Base-by-base conservation (phyloP, 2,797 vertebrate genomes). In the Botia almorhae region DNA sequence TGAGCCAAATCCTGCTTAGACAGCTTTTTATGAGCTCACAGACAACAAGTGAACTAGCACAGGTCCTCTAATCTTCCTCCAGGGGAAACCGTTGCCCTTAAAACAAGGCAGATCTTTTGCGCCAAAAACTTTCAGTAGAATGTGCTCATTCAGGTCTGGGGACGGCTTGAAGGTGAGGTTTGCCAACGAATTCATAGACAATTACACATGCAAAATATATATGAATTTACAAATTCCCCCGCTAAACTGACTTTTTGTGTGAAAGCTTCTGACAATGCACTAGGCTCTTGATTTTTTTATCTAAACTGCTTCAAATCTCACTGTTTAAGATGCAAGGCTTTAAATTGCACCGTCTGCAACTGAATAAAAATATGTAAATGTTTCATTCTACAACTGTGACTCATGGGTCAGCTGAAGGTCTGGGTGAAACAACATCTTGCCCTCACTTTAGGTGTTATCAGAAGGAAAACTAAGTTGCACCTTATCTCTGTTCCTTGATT, bases 1-100 rank as follows among this genome's bases (percentile, higher is more conserved):
- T 87, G 87, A 39, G 89, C 85, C 91, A 93, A 94, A 93, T 92
- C 92, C 93, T 87, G 89, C 92, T 94, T 93, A 94, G 91, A 85
- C 85, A 83, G 90, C 86, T 69, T 89, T 86, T 87, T 82, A 87
- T 91, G 90, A 93, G 92, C 91, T 93, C 93, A 92, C 82, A 90
- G 87, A 79, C 68, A 67, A 60, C 21, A 74, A 68, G 61, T 68
- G 61, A 89, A 87, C 90, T 84, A 89, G 90, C 91, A 91, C 70
- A 88, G 89, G 87, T 88, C 82, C 46, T 71, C 87, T 93, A 93
- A 94, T 93, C 91, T 92, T 86, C 83, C 89, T 89, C 87, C 81
- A 70, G 85, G 85, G 86, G 81, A 91, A 85, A 85, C 84, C 77
- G 74, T 78, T 16, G 72, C 83, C 90, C 88, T 77, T 19, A 43